These are phyloP conservation scores for Ondatra zibethicus DNA, from an alignment of 2,113 vertebrate genomes.

Conservation along the genomic window DNA sequence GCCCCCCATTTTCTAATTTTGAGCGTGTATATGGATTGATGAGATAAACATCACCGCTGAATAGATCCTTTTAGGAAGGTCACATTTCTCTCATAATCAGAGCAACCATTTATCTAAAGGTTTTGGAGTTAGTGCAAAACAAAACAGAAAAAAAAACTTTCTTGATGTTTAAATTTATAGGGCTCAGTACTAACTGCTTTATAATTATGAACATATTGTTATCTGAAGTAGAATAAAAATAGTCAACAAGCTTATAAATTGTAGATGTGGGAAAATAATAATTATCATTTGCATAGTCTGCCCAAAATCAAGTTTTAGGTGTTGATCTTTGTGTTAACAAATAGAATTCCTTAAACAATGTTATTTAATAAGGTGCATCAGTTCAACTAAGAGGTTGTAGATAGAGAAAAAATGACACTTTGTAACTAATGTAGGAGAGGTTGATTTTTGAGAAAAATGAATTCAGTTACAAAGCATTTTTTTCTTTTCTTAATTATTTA, in stretches of 20 bases:
- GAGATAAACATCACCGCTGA: constrained; percentile 10
- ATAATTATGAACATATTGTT: not conserved
- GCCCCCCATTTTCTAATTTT: not conserved
- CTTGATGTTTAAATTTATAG: constrained; percentile 44
- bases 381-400: not conserved
- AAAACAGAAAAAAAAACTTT: not conserved
- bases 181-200: not conserved
- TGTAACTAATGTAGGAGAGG: not conserved
- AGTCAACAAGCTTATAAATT: not conserved
- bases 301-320: not conserved
- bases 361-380: not conserved
- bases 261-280: not conserved
- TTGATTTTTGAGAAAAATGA: constrained; percentile 4
- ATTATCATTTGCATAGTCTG: not conserved
- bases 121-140: not conserved
- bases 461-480: constrained; percentile 25
- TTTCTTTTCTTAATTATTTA: constrained; percentile 47
- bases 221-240: not conserved
- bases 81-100: not conserved
- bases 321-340: not conserved
- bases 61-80: not conserved
- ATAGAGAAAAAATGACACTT: not conserved
- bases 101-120: not conserved
- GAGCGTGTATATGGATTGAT: not conserved
- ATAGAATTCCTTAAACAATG: not conserved